Evolutionary conservation across 2,888 invertebrate species (phyloP), one percentile per base, ranked within the genome.

Genomic region (Trypoxylon attenuatum): DNA sequence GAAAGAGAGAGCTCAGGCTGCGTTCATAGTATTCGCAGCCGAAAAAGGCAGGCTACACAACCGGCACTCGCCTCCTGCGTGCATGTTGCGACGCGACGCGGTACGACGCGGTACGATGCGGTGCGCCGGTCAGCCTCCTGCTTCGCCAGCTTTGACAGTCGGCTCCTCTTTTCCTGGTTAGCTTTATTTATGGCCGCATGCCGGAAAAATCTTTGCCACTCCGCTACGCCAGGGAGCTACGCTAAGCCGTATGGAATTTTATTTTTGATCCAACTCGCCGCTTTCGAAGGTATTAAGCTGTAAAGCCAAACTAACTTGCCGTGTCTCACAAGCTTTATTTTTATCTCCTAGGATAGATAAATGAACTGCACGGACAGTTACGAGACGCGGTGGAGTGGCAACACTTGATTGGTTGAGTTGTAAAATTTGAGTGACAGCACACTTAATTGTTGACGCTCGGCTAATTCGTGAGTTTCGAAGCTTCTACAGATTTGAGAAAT

Each of bases 41-140:
- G 76, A 72, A 76, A 75, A 72, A 75, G 74, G 76, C 64, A 72
- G 66, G 67, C 57, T 71, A 61, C 74, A 73, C 69, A 73, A 73
- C 74, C 74, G 65, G 65, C 69, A 54, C 69, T 54, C 62, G 13
- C 33, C 33, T n/a, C n/a, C n/a, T n/a, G n/a, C n/a, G n/a, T n/a
- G n/a, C n/a, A n/a, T n/a, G n/a, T n/a, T n/a, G n/a, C n/a, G n/a
- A n/a, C n/a, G n/a, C n/a, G n/a, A n/a, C n/a, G n/a, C n/a, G n/a
- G n/a, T n/a, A n/a, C n/a, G n/a, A n/a, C n/a, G n/a, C n/a, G n/a
- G n/a, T n/a, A n/a, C 71, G 74, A 73, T 73, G 73, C 58, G 62
- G 56, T 66, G 66, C 59, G 70, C 70, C 73, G 73, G 73, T 73
- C 73, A 73, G 63, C 73, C 54, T 56, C n/a, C 13, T 33, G 10